A percentile compares a stretch with the other conserved stretches of the same genome.
phyloP scores from a whole-genome alignment of 2,888 invertebrate genomes.

The Euspilapteryx auroguttella region DNA sequence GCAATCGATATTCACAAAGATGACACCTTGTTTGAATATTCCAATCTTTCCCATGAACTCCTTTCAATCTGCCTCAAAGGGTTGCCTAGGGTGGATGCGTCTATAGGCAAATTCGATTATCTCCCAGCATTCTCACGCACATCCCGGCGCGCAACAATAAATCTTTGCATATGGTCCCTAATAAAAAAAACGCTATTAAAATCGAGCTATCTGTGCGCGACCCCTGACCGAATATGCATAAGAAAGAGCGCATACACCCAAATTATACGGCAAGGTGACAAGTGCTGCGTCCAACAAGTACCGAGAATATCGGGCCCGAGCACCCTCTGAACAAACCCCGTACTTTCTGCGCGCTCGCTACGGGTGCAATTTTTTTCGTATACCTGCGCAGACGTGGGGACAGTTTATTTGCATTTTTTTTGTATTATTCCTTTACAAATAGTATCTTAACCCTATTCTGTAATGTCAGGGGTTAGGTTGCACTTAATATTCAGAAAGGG shows the following conservation, averaged over 20 bases:
- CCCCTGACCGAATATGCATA: conserved; percentile 49
- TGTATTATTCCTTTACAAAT: conserved; percentile 53
- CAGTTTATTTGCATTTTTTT: conserved; percentile 61
- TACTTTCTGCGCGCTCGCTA: conserved; percentile 25
- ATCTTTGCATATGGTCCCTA: conserved; percentile 53
- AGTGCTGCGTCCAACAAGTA: conserved; percentile 38
- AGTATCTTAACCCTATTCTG: conserved; percentile 59
- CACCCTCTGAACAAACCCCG: conserved; percentile 17
- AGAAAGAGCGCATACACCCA: conserved; percentile 47
- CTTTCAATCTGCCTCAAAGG: conserved; percentile 34
- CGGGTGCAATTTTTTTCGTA: conserved; percentile 32
- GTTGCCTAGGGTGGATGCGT: conserved; percentile 42
- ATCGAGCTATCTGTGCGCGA: conserved; percentile 47
- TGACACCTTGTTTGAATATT: conserved; percentile 62
- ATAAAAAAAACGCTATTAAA: conserved; percentile 52
- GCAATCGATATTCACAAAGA: conserved; percentile 60
- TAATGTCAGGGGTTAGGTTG: conserved; percentile 62
- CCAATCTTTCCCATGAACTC: conserved; percentile 50
- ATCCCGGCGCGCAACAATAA: conserved; percentile 46
- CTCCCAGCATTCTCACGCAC: conserved; percentile 54
- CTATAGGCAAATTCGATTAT: conserved; percentile 62
- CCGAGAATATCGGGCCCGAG: conserved; percentile 12
- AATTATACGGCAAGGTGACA: conserved; percentile 56
- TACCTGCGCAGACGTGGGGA: conserved; percentile 41
- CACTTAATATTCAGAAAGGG: conserved; percentile 63